Evolutionary conservation across 2,888 invertebrate species (phyloP), one percentile per base, ranked within the genome.

Genomic region (Zaprionus obscuricornis): DNA sequence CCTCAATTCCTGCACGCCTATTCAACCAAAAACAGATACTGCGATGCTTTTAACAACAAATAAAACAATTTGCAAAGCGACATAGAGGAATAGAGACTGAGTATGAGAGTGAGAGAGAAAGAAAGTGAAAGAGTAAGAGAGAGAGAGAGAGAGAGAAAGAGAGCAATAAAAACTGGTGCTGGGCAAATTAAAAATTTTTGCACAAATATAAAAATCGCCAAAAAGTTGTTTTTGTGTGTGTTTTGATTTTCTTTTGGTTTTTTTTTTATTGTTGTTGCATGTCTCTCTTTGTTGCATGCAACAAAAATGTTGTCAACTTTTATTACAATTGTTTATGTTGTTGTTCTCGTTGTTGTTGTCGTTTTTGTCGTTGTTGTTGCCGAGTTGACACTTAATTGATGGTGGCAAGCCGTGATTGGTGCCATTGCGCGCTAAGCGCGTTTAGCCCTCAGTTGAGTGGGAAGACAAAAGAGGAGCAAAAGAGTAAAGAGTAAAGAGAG

Each of bases 321-420:
- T 79, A 83, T 79, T 83, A 74, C 64, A 76, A 76, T 70, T 66
- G 43, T 31, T 63, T 63, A 37, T 56, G 43, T 36, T 66, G 54
- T 45, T 58, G 51, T 16, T 56, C n/a, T n/a, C n/a, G 20, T 20
- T 59, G 20, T 39, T 49, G 29, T 39, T 52, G 36, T 24, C 46
- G 40, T 37, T 54, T 42, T 26, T 54, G 42, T 34, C 54, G 16
- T 34, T 63, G 56, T 31, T 58, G 60, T 8, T 55, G 56, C 56
- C 51, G 66, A 64, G 77, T 81, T 84, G 84, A 82, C 84, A 81
- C 74, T 78, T 84, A 81, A 82, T 82, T 86, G 87, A 86, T 85
- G 86, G 85, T 86, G 87, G 87, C 84, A 85, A 76, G 86, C 74
- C 84, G 87, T 86, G 87, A 87, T 86, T 86, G 86, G 85, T 86